These are phyloP conservation scores for Saccostrea cuccullata DNA, from an alignment of 1,140 invertebrate genomes.

Conservation along the genomic window DNA sequence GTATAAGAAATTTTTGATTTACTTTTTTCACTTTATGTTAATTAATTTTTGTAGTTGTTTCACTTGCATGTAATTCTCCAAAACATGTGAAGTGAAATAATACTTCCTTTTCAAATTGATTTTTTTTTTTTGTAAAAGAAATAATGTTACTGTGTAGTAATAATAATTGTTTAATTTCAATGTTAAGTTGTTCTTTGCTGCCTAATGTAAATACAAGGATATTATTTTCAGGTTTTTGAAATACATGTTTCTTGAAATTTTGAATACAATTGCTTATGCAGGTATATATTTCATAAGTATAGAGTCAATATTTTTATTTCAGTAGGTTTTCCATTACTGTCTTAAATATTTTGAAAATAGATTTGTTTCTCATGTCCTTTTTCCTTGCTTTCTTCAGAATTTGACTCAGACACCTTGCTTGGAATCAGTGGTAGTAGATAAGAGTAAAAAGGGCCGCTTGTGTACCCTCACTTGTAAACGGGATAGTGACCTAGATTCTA, in stretches of 20 bases:
- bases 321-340: neutral
- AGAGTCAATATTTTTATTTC: neutral
- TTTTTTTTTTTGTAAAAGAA: no score
- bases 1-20: no score
- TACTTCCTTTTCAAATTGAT: neutral
- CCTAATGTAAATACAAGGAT: no score
- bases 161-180: no score
- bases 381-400: conserved; percentile 59
- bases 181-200: no score
- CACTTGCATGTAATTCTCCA: no score
- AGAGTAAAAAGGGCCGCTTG: conserved; percentile 82
- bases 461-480: conserved; percentile 61
- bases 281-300: conserved; percentile 63
- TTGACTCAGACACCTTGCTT: conserved; percentile 92
- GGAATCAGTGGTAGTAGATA: conserved; percentile 83
- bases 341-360: neutral
- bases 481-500: conserved; percentile 59
- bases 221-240: no score
- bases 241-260: conserved; percentile 99
- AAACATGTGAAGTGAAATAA: neutral
- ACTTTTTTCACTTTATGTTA: no score
- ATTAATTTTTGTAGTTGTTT: no score
- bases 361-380: neutral
- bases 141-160: neutral
- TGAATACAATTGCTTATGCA: conserved; percentile 97